A percentile compares a stretch with the other conserved stretches of the same genome.
These are phyloP conservation scores for Orthosia incerta DNA, from an alignment of 2,888 invertebrate genomes.

Conservation along the genomic window DNA sequence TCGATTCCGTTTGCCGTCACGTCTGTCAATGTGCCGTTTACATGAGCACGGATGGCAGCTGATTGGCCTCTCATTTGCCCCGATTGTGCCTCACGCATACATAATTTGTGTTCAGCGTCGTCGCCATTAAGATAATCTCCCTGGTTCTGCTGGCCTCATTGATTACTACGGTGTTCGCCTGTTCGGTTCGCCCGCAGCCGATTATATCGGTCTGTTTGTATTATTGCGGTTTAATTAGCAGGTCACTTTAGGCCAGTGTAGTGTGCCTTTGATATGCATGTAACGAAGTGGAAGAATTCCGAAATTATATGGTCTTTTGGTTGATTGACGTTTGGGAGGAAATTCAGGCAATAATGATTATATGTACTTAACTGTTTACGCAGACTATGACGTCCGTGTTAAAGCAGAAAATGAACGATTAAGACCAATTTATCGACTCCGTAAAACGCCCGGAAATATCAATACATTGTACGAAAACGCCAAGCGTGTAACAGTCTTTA, in stretches of 20 bases:
- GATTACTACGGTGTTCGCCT: constrained; percentile 70
- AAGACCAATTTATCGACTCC: constrained; percentile 2
- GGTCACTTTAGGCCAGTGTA: constrained; percentile 7
- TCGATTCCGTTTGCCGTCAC: constrained; percentile 82
- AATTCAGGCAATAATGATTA: neutral
- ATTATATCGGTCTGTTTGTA: constrained; percentile 45
- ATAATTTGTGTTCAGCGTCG: constrained; percentile 84
- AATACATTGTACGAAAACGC: constrained; percentile 36
- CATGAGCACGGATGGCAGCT: constrained; percentile 77
- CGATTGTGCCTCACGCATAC: constrained; percentile 88
- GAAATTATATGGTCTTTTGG: neutral
- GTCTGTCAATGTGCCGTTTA: constrained; percentile 81
- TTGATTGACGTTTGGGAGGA: neutral
- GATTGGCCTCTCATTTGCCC: constrained; percentile 89
- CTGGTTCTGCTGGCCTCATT: constrained; percentile 73
- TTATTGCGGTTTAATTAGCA: constrained; percentile 48
- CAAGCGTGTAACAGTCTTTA: constrained; percentile 37
- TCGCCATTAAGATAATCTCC: constrained; percentile 88
- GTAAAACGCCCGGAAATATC: constrained; percentile 36
- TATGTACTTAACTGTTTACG: neutral
- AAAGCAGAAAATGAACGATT: constrained; percentile 10
- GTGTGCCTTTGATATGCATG: neutral
- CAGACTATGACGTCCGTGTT: neutral
- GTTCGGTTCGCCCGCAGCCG: constrained; percentile 47
- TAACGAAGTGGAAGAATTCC: neutral